Evolutionary conservation across 2,888 invertebrate species (phyloP), one percentile per base, ranked within the genome.

Genomic region (Choreutis nemorana): DNA sequence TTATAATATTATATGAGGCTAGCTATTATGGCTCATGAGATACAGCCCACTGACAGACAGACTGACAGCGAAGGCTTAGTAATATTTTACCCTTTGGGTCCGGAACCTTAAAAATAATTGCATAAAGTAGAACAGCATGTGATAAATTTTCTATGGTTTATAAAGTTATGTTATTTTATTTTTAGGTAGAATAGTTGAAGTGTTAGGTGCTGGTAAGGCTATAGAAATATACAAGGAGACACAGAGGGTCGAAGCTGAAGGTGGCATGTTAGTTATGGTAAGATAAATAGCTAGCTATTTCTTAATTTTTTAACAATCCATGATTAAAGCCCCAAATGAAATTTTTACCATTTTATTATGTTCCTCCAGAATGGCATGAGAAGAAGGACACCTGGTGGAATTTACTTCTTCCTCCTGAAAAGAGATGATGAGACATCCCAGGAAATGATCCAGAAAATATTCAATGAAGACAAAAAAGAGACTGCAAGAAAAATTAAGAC

Each of bases 221-320:
- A 81, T 92, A 35, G 83, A 87, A 44, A 68, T 93, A 29, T 91
- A 87, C 49, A 83, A 87, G 48, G 86, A 89, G 67, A 92, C 92
- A n/a, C 88, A 89, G 56, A 83, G 85, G 45, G 83, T 92, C 30
- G 94, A 94, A 68, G 85, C 84, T 36, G 84, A 86, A 42, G 94
- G 94, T 12, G 94, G 94, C n/a, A 88, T 94, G 87, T 72, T 91
- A 57, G 87, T 91, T 27, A 85, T 89, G 84, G 90, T 89, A 64
- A 73, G 70, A n/a, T n/a, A n/a, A n/a, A n/a, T n/a, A n/a, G n/a
- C n/a, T n/a, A n/a, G n/a, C n/a, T n/a, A n/a, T 46, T 10, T 23
- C 6, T 2, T 10, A 13, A 7, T 2, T 15, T 24, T 12, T 18
- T 18, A 6, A 18, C 5, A 18, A 8, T 5, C 8, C 23, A n/a